Evolutionary conservation across 2,113 vertebrate genomes (phyloP).

Genomic region (Actenoides lindsayi): DNA sequence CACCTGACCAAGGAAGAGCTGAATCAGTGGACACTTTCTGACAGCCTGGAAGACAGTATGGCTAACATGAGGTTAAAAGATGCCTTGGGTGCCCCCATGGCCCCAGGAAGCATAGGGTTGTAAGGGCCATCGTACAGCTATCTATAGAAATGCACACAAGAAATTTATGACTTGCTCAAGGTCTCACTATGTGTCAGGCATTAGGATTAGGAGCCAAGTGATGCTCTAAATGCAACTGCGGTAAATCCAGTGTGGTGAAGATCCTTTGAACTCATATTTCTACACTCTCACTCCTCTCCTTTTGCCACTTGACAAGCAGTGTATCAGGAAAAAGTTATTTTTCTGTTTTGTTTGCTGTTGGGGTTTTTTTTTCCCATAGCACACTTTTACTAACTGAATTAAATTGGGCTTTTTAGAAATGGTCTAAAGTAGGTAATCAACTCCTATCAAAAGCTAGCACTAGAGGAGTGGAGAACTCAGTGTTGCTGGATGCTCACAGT

Average conservation of each 20-base stretch:
- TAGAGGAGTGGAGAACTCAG: neutral
- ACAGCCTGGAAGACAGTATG: neutral
- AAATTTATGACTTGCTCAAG: neutral
- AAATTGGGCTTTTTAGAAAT: neutral
- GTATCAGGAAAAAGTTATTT: neutral
- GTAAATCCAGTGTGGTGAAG: slow-evolving; percentile 7
- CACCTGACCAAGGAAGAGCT: neutral
- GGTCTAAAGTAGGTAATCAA: neutral
- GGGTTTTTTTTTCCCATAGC: neutral
- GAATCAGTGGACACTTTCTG: neutral
- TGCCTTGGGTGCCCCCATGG: neutral
- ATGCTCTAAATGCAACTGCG: neutral
- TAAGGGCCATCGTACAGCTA: neutral
- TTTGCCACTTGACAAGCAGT: neutral
- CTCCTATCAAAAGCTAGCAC: neutral
- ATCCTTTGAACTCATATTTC: slow-evolving; percentile 14
- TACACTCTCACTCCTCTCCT: neutral
- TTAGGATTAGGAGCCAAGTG: neutral
- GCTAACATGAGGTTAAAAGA: neutral
- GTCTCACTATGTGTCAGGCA: neutral
- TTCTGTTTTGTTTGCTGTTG: neutral
- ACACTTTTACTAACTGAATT: neutral
- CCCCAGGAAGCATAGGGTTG: neutral
- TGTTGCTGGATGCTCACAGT: neutral
- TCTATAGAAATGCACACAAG: neutral